Evolutionary conservation across 1,140 invertebrate species (phyloP).

Genomic region (Drosophila azteca): DNA sequence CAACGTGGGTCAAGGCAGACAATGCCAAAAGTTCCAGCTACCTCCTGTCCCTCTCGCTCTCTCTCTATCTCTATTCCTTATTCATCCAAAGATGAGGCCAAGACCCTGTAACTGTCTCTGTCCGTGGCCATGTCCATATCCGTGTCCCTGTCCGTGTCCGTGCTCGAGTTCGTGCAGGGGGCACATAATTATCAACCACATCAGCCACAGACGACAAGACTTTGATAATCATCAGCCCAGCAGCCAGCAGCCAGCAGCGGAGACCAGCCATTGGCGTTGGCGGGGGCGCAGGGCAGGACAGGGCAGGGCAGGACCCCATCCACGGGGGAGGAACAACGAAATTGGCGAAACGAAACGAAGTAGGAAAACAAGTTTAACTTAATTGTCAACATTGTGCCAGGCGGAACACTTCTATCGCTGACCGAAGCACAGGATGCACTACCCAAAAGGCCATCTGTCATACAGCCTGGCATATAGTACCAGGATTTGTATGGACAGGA

Average conservation of each 20-base stretch:
- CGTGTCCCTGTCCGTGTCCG: constrained; percentile 12
- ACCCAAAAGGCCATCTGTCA: no score
- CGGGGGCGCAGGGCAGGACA: background rate
- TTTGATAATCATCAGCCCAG: constrained; percentile 69
- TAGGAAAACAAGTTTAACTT: constrained; percentile 80
- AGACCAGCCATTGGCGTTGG: no score
- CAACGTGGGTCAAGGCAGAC: constrained; percentile 47
- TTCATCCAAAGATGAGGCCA: constrained; percentile 7
- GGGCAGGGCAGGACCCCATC: no score
- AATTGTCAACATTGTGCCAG: constrained; percentile 76
- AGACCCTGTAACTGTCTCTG: constrained; percentile 3
- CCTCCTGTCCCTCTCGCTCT: background rate
- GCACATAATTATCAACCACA: constrained; percentile 80
- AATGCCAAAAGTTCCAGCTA: constrained; percentile 36
- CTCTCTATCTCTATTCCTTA: background rate
- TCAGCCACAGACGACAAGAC: constrained; percentile 69
- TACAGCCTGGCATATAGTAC: no score
- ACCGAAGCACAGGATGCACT: no score
- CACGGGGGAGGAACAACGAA: constrained; percentile 13
- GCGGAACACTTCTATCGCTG: constrained; percentile 1
- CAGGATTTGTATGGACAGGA: no score
- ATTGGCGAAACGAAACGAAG: constrained; percentile 73
- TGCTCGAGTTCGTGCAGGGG: constrained; percentile 47
- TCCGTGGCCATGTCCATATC: background rate
- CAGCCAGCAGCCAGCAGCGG: constrained; percentile 34